Base-by-base conservation (phyloP, 2,797 vertebrate genomes). In the Jordanella pulchra region DNA sequence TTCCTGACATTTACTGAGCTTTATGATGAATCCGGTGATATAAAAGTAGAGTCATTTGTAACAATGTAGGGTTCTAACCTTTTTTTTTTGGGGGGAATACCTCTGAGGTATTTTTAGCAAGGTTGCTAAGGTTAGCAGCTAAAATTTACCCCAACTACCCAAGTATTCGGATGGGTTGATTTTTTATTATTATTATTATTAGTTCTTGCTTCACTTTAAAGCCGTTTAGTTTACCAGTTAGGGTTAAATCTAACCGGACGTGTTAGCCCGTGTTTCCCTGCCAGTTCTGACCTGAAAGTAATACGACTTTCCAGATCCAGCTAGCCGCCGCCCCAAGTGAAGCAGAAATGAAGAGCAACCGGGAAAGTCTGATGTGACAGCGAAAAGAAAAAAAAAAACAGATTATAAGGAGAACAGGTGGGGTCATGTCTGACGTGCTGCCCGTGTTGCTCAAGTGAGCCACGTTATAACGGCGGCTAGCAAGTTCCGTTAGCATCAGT, bases 41-140 rank as follows among this genome's bases (percentile, higher is more conserved):
- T 61, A 23, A n/a, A 15, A 63, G 12, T 15, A 63, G 60, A 23
- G n/a, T 42, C 35, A 63, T 7, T 5, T n/a, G 23, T 39, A n/a
- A 39, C 13, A 35, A 23, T 63, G 35, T 42, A 14, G 12, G 35
- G n/a, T 42, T n/a, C 21, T 2, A 11, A 1, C 58, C 5, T 0
- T 6, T 73, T 63, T 4, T 25, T 1, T 3, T 39, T 0, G 35
- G 9, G n/a, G n/a, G 21, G 58, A 72, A 27, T 48, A 7, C 5
- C 50, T 58, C 45, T 15, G 15, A 9, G 67, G 11, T 75, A 82
- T 80, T 25, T 73, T 73, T 78, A 82, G 82, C 84, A 55, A 60
- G 13, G 14, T 17, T 44, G 84, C 84, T 82, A 75, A 72, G 23
- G 53, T 60, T 65, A 71, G 70, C 50, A 70, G 87, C 78, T 76